Conservation (phyloP, 1,140 invertebrate species). For the Apolygus lucorum region DNA sequence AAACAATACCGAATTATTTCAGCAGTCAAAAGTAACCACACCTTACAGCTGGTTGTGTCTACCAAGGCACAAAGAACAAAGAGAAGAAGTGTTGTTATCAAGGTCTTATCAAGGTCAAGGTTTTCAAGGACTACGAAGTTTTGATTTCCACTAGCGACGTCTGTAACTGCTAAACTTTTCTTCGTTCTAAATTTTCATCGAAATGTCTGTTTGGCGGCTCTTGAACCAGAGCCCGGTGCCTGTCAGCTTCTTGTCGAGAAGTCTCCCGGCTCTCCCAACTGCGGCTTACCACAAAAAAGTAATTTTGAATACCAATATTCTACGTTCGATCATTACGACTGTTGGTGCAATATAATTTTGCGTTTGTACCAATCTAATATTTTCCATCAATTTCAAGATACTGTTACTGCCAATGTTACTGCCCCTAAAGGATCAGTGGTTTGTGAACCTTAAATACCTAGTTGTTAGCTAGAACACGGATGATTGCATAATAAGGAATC, state of each 20-base stretch:
- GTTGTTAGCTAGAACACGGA: not conserved
- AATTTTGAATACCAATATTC: not conserved
- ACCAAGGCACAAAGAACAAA: no score
- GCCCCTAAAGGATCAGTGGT: not conserved
- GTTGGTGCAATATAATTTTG: not conserved
- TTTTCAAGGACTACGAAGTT: no score
- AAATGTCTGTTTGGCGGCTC: not conserved
- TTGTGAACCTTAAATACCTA: not conserved
- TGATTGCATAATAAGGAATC: no score
- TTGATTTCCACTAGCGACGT: no score
- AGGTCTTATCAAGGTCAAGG: no score
- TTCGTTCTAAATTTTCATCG: not conserved
- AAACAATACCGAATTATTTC: no score
- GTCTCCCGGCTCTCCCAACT: not conserved
- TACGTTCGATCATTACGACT: not conserved
- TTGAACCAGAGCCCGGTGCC: not conserved
- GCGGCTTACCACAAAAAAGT: not conserved
- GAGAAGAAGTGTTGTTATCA: no score
- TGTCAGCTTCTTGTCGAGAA: not conserved
- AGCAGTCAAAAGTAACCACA: no score
- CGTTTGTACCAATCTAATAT: not conserved
- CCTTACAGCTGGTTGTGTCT: no score
- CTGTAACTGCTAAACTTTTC: no score
- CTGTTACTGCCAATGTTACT: not conserved
- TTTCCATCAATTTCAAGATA: not conserved